These are phyloP conservation scores for Mongoloraphidia duomilia DNA, from an alignment of 2,888 invertebrate genomes.

Conservation along the genomic window DNA sequence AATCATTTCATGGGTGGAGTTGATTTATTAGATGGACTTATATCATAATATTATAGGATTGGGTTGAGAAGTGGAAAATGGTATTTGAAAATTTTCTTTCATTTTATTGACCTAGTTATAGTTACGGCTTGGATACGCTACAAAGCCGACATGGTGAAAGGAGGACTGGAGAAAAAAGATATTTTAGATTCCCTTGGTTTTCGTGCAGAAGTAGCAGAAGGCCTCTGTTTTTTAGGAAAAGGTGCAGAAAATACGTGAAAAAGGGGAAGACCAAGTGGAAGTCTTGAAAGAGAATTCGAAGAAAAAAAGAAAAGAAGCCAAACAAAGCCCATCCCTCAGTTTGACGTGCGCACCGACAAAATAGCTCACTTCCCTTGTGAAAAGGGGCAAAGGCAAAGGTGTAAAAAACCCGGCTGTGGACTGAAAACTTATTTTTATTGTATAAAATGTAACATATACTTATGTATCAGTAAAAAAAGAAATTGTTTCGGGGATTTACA, in stretches of 20 bases:
- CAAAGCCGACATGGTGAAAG: constrained; percentile 2
- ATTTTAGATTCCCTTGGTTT: no score
- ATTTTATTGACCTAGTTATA: constrained; percentile 5
- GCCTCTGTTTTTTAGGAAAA: no score
- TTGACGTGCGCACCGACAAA: not conserved
- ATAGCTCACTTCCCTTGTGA: not conserved
- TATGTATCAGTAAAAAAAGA: no score
- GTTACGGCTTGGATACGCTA: constrained; percentile 6
- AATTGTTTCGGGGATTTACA: no score
- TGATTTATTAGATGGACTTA: constrained; percentile 7
- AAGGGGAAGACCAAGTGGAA: no score
- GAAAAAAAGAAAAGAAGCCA: not conserved
- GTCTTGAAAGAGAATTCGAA: no score
- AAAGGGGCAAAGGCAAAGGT: not conserved
- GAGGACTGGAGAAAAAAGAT: not conserved
- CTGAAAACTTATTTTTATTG: constrained; percentile 1
- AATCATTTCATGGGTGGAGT: constrained; percentile 9
- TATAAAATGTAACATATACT: no score
- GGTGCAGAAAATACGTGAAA: no score
- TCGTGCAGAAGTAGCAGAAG: no score
- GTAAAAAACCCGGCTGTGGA: not conserved
- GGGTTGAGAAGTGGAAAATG: constrained; percentile 4
- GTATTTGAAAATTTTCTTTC: constrained; percentile 6
- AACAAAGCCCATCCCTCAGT: constrained; percentile 1
- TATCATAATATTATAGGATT: no score